A percentile compares a stretch with the other conserved stretches of the same genome.
These are phyloP conservation scores for Idaea aversata DNA, from an alignment of 2,888 invertebrate genomes.

Conservation along the genomic window DNA sequence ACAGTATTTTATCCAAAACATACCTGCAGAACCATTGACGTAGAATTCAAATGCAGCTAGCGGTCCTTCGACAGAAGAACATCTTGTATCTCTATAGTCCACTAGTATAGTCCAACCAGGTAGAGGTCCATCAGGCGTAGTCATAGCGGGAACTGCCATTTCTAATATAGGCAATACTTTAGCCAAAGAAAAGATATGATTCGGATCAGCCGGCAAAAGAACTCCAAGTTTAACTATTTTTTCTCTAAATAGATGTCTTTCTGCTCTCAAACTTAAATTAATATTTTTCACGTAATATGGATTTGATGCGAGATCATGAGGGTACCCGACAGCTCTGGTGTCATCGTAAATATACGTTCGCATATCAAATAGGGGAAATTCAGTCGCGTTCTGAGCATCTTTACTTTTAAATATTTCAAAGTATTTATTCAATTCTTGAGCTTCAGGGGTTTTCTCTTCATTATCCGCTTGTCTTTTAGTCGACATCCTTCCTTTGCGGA, in stretches of 20 bases:
- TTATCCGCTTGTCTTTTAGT: constrained; percentile 45
- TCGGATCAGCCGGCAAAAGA: constrained; percentile 81
- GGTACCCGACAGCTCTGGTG: constrained; percentile 55
- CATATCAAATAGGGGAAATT: constrained; percentile 38
- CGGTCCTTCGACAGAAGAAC: constrained; percentile 88
- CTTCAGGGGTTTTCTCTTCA: constrained; percentile 49
- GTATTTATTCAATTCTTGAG: constrained; percentile 54
- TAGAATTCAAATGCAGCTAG: constrained; percentile 89
- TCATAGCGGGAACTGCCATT: constrained; percentile 83
- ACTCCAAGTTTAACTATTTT: constrained; percentile 82
- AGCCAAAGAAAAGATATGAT: constrained; percentile 82
- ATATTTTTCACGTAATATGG: constrained; percentile 67
- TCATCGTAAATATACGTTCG: constrained; percentile 48
- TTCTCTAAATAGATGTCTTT: constrained; percentile 58
- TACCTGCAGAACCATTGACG: constrained; percentile 83
- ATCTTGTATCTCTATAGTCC: constrained; percentile 85
- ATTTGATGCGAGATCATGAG: constrained; percentile 59
- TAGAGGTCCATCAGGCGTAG: constrained; percentile 79
- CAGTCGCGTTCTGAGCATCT: constrained; percentile 50
- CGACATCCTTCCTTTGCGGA: constrained; percentile 44
- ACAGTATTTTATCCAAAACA: constrained; percentile 33
- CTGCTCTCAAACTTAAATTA: constrained; percentile 62
- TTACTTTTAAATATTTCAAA: constrained; percentile 55
- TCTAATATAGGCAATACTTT: constrained; percentile 86
- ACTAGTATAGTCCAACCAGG: constrained; percentile 86